These are phyloP conservation scores for Aurelia sp. DNA, from an alignment of 30 jellyfish, hydroid and myxozoan species.

Conservation along the genomic window DNA sequence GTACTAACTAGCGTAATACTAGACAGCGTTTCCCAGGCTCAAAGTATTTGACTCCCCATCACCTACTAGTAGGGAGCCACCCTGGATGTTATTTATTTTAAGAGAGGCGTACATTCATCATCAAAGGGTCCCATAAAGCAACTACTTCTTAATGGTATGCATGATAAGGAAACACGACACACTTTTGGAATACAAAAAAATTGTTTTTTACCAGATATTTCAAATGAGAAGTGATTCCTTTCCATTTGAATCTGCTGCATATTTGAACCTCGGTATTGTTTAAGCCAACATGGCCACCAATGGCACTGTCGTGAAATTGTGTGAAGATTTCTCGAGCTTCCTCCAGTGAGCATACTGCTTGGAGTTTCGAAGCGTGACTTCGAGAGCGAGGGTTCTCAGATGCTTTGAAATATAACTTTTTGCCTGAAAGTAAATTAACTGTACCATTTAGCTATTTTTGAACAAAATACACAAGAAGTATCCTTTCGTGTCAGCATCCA, in stretches of 20 bases:
- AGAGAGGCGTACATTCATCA: too few relatives aligned
- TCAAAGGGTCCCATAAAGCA: too few relatives aligned
- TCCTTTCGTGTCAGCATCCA: not conserved
- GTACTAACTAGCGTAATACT: too few relatives aligned
- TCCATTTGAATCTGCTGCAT: conserved; percentile 24
- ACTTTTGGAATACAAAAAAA: not conserved
- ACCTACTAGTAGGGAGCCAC: too few relatives aligned
- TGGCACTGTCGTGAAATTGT: conserved; percentile 41
- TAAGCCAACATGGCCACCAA: conserved; percentile 42
- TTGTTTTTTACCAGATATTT: conserved; percentile 12
- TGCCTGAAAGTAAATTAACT: conserved; percentile 8
- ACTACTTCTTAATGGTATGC: too few relatives aligned
- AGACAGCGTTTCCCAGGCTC: too few relatives aligned
- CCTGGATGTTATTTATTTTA: too few relatives aligned
- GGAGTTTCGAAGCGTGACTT: conserved; percentile 15
- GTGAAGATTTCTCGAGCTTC: conserved; percentile 16
- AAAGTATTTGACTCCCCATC: too few relatives aligned
- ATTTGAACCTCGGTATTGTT: conserved; percentile 10
- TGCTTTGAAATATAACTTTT: not conserved
- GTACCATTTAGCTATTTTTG: not conserved
- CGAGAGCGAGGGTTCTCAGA: conserved; percentile 6
- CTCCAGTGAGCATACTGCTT: conserved; percentile 26
- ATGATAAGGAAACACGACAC: too few relatives aligned
- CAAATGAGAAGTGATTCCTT: conserved; percentile 32
- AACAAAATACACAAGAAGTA: not conserved